Evolutionary conservation across 2,888 invertebrate genomes (phyloP).

Genomic region (Phorcus lineatus): DNA sequence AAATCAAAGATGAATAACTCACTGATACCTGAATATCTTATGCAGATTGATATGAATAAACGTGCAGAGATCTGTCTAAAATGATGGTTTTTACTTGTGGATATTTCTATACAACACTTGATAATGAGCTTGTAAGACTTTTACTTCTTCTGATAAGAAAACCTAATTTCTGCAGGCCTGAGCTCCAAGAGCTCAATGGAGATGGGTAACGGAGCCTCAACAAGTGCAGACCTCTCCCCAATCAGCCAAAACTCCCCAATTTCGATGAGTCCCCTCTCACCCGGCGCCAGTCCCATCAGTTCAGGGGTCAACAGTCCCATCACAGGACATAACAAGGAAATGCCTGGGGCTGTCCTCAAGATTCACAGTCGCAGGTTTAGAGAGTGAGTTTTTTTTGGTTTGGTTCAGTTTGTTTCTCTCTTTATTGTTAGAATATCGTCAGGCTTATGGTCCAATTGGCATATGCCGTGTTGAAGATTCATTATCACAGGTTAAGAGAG

Average conservation of each 20-base stretch:
- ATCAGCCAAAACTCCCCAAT: slow-evolving; percentile 74
- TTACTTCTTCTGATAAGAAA: not conserved
- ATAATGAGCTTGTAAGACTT: not conserved
- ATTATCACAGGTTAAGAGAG: no score
- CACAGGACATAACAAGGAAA: slow-evolving; percentile 56
- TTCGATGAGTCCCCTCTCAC: slow-evolving; percentile 72
- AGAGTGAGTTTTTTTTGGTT: slow-evolving; percentile 74
- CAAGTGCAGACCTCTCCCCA: slow-evolving; percentile 73
- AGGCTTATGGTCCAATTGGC: no score
- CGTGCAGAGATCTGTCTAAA: no score
- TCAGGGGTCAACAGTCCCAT: slow-evolving; percentile 71
- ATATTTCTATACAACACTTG: no score
- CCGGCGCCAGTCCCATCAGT: slow-evolving; percentile 67
- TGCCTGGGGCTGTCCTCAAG: slow-evolving; percentile 63
- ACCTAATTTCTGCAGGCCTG: slow-evolving; percentile 45
- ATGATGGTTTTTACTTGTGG: no score
- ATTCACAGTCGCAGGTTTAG: slow-evolving; percentile 76
- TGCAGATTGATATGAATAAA: no score
- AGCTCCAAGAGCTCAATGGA: slow-evolving; percentile 61
- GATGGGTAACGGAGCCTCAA: slow-evolving; percentile 56
- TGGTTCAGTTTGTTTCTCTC: no score
- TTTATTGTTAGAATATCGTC: no score
- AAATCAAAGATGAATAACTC: no score
- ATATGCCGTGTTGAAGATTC: no score
- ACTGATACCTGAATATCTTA: no score